Percentiles rank a stretch among this genome's conserved stretches.
These are phyloP conservation scores for Hipposideros armiger DNA, from an alignment of 2,113 vertebrate genomes.

Conservation along the genomic window DNA sequence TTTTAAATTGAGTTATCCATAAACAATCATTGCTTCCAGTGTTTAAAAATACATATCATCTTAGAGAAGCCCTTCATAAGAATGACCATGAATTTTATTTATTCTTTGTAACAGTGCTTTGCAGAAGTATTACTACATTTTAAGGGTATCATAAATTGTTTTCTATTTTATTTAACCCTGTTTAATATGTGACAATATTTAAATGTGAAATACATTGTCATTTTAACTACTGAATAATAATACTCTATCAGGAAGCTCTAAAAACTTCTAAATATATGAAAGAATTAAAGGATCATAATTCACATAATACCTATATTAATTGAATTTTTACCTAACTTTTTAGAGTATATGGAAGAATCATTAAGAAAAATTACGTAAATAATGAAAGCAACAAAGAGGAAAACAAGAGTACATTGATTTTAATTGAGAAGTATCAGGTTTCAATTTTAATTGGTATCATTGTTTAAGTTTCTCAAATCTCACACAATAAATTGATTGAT, in stretches of 20 bases:
- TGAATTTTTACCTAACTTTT: slow-evolving; percentile 47
- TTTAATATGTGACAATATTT: slow-evolving; percentile 25
- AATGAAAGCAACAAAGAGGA: slow-evolving; percentile 8
- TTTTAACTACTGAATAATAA: slow-evolving; percentile 38
- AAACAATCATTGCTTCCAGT: neutral
- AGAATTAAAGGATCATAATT: slow-evolving; percentile 43
- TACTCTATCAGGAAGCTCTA: slow-evolving; percentile 2
- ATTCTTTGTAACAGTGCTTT: slow-evolving; percentile 9
- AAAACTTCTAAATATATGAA: slow-evolving; percentile 41
- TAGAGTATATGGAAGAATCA: slow-evolving; percentile 21
- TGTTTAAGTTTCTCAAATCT: slow-evolving; percentile 51
- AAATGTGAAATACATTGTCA: neutral
- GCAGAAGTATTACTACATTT: neutral
- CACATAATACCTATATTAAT: neutral
- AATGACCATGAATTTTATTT: slow-evolving; percentile 4
- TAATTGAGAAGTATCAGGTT: slow-evolving; percentile 63
- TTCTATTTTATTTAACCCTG: slow-evolving; percentile 43
- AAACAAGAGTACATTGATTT: slow-evolving; percentile 29
- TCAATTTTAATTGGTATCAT: slow-evolving; percentile 57
- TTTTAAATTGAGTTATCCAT: slow-evolving; percentile 28
- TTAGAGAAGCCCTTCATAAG: slow-evolving; percentile 21
- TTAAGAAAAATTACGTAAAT: slow-evolving; percentile 27
- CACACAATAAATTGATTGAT: slow-evolving; percentile 29
- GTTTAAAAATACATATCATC: slow-evolving; percentile 3
- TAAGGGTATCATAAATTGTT: slow-evolving; percentile 16